phyloP scores from a whole-genome alignment of 2,888 invertebrate species.

The Schizotus pectinicornis region DNA sequence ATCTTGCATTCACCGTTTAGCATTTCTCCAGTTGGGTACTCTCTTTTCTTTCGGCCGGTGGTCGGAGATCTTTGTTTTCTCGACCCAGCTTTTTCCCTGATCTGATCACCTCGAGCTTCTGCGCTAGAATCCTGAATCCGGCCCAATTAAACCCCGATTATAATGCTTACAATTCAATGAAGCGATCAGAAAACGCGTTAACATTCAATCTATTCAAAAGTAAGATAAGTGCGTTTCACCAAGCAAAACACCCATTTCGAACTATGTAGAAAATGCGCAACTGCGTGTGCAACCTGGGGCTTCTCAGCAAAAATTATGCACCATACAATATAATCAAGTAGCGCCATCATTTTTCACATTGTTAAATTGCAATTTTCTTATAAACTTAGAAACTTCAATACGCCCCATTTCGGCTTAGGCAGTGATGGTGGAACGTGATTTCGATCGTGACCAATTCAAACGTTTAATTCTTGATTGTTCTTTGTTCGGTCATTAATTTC shows the following conservation, averaged over 20 bases:
- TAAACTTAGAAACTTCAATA: too few relatives aligned
- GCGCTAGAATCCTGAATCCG: conserved; percentile 9
- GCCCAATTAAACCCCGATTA: conserved; percentile 9
- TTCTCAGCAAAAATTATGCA: not conserved
- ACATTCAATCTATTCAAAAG: conserved; percentile 6
- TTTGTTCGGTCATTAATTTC: conserved; percentile 5
- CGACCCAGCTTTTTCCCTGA: conserved; percentile 1
- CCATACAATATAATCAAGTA: too few relatives aligned
- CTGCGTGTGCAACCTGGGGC: conserved; percentile 13
- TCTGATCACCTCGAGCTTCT: too few relatives aligned
- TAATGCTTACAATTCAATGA: conserved; percentile 4
- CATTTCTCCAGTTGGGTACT: too few relatives aligned
- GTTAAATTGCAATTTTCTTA: too few relatives aligned
- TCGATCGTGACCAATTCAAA: conserved; percentile 16
- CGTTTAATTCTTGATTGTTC: conserved; percentile 15
- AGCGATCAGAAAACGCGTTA: conserved; percentile 6
- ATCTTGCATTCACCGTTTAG: too few relatives aligned
- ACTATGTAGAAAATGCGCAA: conserved; percentile 10
- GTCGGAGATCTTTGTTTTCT: conserved; percentile 7
- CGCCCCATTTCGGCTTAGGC: not conserved
- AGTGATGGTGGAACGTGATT: conserved; percentile 13
- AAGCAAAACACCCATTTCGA: conserved; percentile 10
- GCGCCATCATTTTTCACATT: too few relatives aligned
- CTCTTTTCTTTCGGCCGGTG: not conserved
- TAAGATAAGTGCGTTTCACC: conserved; percentile 6